A percentile compares a stretch with the other conserved stretches of the same genome.
Evolutionary conservation across 2,113 vertebrate genomes (phyloP).

Genomic region (Myiozetetes cayanensis): DNA sequence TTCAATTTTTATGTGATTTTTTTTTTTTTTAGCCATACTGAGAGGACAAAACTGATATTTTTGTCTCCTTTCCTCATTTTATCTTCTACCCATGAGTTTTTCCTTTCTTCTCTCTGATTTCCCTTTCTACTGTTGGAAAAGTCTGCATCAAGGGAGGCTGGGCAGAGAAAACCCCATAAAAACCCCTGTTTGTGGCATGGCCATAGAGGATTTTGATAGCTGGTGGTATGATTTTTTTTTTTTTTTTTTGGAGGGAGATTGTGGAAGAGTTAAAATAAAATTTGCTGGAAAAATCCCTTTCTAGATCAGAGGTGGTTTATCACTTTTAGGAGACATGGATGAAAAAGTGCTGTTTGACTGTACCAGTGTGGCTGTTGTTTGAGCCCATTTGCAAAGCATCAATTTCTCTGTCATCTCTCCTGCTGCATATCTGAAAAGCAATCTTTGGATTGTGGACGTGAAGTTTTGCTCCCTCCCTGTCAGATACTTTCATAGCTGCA

Average conservation of each 20-base stretch:
- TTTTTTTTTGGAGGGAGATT: background rate
- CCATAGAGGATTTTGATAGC: background rate
- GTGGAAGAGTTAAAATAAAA: background rate
- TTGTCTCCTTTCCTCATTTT: background rate
- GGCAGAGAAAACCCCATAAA: background rate
- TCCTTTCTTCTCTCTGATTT: background rate
- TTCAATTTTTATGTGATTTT: background rate
- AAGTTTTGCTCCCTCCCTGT: background rate
- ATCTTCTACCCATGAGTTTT: background rate
- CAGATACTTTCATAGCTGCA: background rate
- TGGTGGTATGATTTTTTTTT: background rate
- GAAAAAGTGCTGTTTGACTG: background rate
- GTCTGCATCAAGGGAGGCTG: background rate
- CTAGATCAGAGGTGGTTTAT: background rate
- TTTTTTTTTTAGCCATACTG: background rate
- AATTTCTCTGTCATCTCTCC: background rate
- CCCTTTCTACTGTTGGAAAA: background rate
- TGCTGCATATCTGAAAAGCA: accelerated
- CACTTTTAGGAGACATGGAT: background rate
- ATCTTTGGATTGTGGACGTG: background rate
- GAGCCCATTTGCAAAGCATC: background rate
- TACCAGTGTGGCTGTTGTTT: background rate
- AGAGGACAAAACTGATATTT: background rate
- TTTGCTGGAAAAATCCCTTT: background rate
- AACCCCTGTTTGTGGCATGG: background rate